phyloP scores from a whole-genome alignment of 2,888 invertebrate genomes.

The Elysia crispata region DNA sequence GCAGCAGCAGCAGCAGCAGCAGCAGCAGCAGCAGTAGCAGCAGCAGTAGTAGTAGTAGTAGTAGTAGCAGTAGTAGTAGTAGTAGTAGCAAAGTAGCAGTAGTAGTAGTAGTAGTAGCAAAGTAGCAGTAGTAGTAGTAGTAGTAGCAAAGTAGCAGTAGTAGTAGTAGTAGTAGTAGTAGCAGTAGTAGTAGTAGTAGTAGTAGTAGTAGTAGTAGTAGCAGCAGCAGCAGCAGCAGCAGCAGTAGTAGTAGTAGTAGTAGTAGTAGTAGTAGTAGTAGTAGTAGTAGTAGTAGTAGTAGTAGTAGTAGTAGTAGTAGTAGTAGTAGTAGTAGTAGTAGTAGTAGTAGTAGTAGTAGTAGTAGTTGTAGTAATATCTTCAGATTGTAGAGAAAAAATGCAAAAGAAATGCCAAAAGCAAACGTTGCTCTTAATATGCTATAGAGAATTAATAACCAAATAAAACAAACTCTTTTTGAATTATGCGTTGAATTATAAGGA shows the following conservation, averaged over 20 bases:
- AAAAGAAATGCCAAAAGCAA: no score
- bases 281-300: conserved; percentile 10
- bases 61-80: no score
- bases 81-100: no score
- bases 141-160: no score
- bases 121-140: no score
- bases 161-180: conserved; percentile 2
- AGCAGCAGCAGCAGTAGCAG: not conserved
- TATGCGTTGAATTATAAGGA: no score
- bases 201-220: conserved; percentile 10
- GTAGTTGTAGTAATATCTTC: no score
- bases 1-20: not conserved
- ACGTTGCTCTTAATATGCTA: no score
- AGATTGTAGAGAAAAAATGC: no score
- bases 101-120: no score
- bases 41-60: not conserved
- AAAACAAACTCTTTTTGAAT: no score
- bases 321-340: conserved; percentile 10
- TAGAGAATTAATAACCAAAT: no score
- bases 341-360: conserved; percentile 4
- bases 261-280: conserved; percentile 5
- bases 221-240: not conserved
- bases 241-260: not conserved
- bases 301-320: conserved; percentile 10
- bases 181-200: not conserved